phyloP scores from a whole-genome alignment of 2,888 invertebrate species.

The Rhamnusium bicolor region DNA sequence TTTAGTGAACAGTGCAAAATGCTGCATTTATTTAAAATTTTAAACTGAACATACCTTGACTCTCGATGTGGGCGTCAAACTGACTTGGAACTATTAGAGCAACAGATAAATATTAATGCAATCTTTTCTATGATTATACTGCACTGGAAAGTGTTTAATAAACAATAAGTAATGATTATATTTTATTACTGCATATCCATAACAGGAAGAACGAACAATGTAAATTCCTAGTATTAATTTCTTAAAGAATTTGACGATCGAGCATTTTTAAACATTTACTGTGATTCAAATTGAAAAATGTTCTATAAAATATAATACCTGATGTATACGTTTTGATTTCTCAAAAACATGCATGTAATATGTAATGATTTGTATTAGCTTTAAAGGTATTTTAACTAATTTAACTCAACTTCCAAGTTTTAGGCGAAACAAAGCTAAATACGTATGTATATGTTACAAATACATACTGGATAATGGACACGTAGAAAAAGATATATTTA shows the following conservation, averaged over 20 bases:
- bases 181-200: not conserved
- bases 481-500: too few relatives aligned
- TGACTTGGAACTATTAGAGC: not conserved
- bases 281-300: not conserved
- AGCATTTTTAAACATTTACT: not conserved
- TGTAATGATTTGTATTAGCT: too few relatives aligned
- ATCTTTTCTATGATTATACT: not conserved
- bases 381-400: too few relatives aligned
- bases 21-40: not conserved
- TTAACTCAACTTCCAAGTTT: too few relatives aligned
- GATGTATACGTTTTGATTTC: too few relatives aligned
- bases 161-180: constrained; percentile 7
- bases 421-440: too few relatives aligned
- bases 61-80: not conserved
- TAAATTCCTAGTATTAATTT: constrained; percentile 28
- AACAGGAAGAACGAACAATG: constrained; percentile 7
- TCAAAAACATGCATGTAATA: too few relatives aligned
- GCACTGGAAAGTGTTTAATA: constrained; percentile 2
- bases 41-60: not conserved
- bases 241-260: constrained; percentile 9
- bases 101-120: too few relatives aligned
- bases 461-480: too few relatives aligned
- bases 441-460: too few relatives aligned
- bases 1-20: not conserved
- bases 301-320: not conserved